Evolutionary conservation across 2,888 invertebrate genomes (phyloP).

Genomic region (Aplocera efformata): DNA sequence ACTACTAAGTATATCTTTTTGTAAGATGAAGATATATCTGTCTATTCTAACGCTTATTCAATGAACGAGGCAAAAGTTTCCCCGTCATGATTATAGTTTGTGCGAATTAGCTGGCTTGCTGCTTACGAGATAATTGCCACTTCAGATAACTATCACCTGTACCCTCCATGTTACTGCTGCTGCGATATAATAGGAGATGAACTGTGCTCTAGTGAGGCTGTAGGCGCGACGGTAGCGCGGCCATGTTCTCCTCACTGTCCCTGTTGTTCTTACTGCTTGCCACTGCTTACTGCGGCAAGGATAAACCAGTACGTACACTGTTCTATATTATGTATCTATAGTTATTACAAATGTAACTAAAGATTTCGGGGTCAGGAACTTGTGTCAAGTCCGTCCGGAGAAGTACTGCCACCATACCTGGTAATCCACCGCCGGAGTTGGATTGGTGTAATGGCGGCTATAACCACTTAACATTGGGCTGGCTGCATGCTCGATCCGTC

Average conservation of each 20-base stretch:
- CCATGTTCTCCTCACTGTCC: slow-evolving; percentile 56
- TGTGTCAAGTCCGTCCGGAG: no score
- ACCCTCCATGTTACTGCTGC: slow-evolving; percentile 33
- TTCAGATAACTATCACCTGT: slow-evolving; percentile 39
- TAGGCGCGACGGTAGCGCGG: slow-evolving; percentile 37
- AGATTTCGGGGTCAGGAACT: no score
- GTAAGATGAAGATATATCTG: no score
- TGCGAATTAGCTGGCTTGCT: slow-evolving; percentile 42
- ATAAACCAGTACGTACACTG: slow-evolving; percentile 65
- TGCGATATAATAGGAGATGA: slow-evolving; percentile 12
- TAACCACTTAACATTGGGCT: no score
- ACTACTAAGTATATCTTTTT: no score
- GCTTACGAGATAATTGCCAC: slow-evolving; percentile 55
- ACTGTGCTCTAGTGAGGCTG: slow-evolving; percentile 12
- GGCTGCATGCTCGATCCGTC: no score
- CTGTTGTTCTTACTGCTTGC: slow-evolving; percentile 45
- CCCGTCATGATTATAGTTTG: slow-evolving; percentile 58
- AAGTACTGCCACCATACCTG: no score
- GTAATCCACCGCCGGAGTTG: no score
- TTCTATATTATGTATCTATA: no score
- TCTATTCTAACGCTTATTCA: slow-evolving; percentile 46
- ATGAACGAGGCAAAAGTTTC: slow-evolving; percentile 49
- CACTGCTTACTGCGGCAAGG: slow-evolving; percentile 46
- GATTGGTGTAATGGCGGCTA: no score
- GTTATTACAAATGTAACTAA: no score